Conservation (phyloP, 2,113 vertebrate species). For the Hippocampus abdominalis region DNA sequence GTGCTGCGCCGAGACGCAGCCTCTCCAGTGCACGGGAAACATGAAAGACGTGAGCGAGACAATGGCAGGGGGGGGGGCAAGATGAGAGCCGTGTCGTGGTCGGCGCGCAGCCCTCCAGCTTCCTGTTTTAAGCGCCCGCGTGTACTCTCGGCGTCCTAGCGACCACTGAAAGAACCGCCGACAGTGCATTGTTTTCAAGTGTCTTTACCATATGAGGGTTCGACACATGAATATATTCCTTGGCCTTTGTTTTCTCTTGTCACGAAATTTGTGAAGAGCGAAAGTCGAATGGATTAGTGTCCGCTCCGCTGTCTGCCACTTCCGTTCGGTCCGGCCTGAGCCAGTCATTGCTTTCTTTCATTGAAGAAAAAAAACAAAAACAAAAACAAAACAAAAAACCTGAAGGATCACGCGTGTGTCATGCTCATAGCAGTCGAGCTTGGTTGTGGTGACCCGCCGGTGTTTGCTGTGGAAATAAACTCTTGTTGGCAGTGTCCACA, state of each 20-base stretch:
- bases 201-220: background rate
- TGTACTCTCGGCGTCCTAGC: conserved; percentile 33
- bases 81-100: background rate
- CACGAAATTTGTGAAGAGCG: too few relatives aligned
- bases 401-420: background rate
- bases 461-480: conserved; percentile 15
- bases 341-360: background rate
- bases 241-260: too few relatives aligned
- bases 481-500: conserved; percentile 55
- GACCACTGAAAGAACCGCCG: conserved; percentile 18
- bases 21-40: background rate
- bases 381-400: background rate
- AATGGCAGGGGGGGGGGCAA: conserved; percentile 18
- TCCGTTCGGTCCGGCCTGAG: background rate
- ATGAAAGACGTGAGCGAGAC: background rate
- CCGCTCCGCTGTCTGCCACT: too few relatives aligned
- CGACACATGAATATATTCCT: background rate
- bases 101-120: background rate
- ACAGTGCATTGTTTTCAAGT: background rate
- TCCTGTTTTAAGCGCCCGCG: conserved; percentile 46
- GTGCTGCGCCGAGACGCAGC: too few relatives aligned
- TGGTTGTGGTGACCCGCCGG: background rate
- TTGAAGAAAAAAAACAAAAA: background rate
- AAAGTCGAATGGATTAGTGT: too few relatives aligned
- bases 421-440: background rate